Evolutionary conservation across 2,888 invertebrate species (phyloP), one percentile per base, ranked within the genome.

Genomic region (Ferrisia virgata): DNA sequence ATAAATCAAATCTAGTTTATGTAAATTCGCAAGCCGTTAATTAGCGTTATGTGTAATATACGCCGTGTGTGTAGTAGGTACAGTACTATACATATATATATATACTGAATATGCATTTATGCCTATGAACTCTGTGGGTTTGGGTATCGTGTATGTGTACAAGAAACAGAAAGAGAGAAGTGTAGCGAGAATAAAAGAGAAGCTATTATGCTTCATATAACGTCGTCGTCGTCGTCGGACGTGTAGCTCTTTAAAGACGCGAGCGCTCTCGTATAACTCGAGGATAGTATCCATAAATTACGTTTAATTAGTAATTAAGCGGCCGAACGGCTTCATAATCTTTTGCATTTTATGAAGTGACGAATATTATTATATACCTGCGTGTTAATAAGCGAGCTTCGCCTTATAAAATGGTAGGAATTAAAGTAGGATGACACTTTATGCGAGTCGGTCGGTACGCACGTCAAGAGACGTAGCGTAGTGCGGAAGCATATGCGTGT

Each of bases 331-430:
- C 72, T 72, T 72, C 72, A 72, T 72, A 72, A 72, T 72, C 72
- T 72, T 72, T 72, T 33, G 72, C 72, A 33, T 72, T 72, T 72
- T 72, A 72, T 72, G 72, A 72, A 72, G 72, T 72, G 72, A 72
- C 72, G 72, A 72, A 72, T 72, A 72, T 72, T 72, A 72, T 31
- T 64, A 33, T 72, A 72, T 72, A 72, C 72, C 72, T 72, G 72
- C 33, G 72, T 33, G 72, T 72, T 72, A 72, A 72, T 33, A 33
- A 72, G 72, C 72, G 72, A 28, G 28, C 28, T 25, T 28, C 28
- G 58, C 11, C 5, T 64, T 47, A 18, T 47, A 47, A 64, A 28
- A 64, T 25, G 58, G 9, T 11, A 28, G 58, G 58, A 33, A 72
- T 72, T 72, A 72, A 72, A 31, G 33, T 72, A 33, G 25, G 33